Evolutionary conservation across 2,888 invertebrate species (phyloP), one percentile per base, ranked within the genome.

Genomic region (Ischnus inquisitorius): DNA sequence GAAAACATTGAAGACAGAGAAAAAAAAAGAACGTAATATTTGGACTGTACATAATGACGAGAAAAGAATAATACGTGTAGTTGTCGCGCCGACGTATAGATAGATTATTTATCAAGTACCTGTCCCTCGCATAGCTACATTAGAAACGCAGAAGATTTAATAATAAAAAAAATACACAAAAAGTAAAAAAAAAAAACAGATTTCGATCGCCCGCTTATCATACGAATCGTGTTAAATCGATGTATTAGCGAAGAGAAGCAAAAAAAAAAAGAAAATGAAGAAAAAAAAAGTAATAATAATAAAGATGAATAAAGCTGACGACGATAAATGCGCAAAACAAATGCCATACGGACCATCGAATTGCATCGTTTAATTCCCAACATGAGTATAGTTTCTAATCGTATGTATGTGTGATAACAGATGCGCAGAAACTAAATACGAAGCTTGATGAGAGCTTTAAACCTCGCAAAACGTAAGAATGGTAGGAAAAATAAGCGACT

Each of bases 61-160:
- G 43, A 41, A 57, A 57, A 71, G 41, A 14, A 16, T 34, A 34
- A 41, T 19, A 71, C 74, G 68, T 74, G 43, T 84, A 84, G 80
- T 19, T 75, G 74, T 71, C 65, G 67, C 69, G 72, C 69, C 80
- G 80, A 74, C 74, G 68, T 80, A 69, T 60, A 84, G 84, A 81
- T 84, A 84, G 84, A n/a, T 69, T 60, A 79, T 77, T 84, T 81
- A 84, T 84, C 64, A 57, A 84, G 84, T 84, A 84, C 80, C 81
- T 84, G 81, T 81, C 78, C 34, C 72, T 78, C 72, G 83, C 76
- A 76, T 83, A 83, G 76, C 76, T 64, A 22, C 69, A 71, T 78
- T 78, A 78, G 69, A 22, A 12, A 16, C 51, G 57, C 64, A 60
- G 57, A 71, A 57, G 39, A 80, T 65, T 41, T 57, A 51, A 43